Percentiles rank a stretch among this genome's conserved stretches.
phyloP scores from a whole-genome alignment of 2,113 vertebrate genomes.

The Atrichornis clamosus region DNA sequence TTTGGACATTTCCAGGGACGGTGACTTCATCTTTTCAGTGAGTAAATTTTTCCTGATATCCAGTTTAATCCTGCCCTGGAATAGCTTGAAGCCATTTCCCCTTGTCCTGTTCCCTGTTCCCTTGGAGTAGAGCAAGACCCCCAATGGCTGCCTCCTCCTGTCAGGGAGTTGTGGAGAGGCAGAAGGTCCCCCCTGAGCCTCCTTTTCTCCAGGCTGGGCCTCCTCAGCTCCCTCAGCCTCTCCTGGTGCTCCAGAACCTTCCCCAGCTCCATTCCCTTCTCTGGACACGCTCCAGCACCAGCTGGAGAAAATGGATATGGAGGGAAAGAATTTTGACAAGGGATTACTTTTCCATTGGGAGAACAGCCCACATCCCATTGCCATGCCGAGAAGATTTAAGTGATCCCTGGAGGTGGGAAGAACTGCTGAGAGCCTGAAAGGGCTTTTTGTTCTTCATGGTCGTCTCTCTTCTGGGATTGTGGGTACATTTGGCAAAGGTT shows the following conservation, averaged over 20 bases:
- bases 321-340: background rate
- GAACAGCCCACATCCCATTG: too few species aligned
- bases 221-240: background rate
- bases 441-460: too few species aligned
- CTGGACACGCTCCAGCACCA: background rate
- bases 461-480: too few species aligned
- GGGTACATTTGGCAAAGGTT: too few species aligned
- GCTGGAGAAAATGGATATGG: accelerated
- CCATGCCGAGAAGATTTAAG: too few species aligned
- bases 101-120: background rate
- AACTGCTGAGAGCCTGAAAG: too few species aligned
- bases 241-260: background rate
- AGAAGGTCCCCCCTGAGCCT: background rate
- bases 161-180: background rate
- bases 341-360: too few species aligned
- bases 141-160: background rate
- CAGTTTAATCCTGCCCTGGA: background rate
- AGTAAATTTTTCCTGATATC: background rate
- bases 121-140: accelerated
- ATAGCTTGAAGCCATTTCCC: background rate
- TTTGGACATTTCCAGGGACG: background rate
- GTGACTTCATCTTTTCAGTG: background rate
- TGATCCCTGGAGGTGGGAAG: too few species aligned
- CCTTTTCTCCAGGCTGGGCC: background rate
- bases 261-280: background rate